phyloP scores from a whole-genome alignment of 1,140 invertebrate species.

The Scylla paramamosain region DNA sequence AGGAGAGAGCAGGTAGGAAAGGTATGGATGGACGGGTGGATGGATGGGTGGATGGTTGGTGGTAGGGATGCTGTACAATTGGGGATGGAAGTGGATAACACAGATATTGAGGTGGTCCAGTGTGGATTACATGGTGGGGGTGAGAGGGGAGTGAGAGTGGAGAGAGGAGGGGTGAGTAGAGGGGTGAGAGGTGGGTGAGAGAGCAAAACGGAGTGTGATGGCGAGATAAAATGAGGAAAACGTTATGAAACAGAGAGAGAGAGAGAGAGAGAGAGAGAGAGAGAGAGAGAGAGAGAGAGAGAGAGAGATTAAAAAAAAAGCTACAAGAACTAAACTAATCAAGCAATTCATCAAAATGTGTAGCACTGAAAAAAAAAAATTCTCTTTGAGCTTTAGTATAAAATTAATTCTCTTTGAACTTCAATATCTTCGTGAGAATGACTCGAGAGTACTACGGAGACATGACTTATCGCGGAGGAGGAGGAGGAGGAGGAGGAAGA shows the following conservation, averaged over 20 bases:
- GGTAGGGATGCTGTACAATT: background rate
- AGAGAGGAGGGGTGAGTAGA: background rate
- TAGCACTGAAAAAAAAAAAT: background rate
- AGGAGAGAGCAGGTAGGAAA: background rate
- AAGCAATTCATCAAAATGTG: background rate
- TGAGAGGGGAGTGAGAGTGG: background rate
- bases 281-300: constrained; percentile 20
- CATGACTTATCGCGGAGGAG: background rate
- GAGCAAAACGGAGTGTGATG: background rate
- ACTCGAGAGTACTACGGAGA: background rate
- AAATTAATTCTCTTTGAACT: too few species aligned
- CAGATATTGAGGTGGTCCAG: background rate
- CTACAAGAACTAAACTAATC: background rate
- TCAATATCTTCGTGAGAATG: background rate
- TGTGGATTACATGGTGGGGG: background rate
- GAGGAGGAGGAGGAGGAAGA: constrained; percentile 2
- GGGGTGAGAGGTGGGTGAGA: background rate
- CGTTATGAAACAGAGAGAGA: background rate
- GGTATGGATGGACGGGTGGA: background rate
- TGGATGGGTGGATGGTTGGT: background rate
- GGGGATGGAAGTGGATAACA: background rate
- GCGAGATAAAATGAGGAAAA: too few species aligned
- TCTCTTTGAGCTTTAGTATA: too few species aligned
- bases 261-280: constrained; percentile 20
- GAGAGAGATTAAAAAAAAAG: background rate